Percentiles rank a stretch among this genome's conserved stretches.
phyloP scores from a whole-genome alignment of 1,140 invertebrate genomes.

The Platyura marginata region DNA sequence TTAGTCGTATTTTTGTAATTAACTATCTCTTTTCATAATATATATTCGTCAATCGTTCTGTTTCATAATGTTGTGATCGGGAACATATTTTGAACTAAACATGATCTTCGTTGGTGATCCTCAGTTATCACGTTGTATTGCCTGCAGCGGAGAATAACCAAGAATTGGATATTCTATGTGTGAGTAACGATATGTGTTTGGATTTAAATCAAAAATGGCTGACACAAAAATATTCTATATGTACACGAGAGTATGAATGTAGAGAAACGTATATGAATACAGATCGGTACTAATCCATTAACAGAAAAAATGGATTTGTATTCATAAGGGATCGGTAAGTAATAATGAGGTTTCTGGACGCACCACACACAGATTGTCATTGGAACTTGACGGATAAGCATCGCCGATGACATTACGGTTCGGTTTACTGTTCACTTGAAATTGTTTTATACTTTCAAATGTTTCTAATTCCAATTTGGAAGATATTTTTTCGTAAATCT shows the following conservation, averaged over 20 bases:
- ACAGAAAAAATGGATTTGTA: too few species aligned
- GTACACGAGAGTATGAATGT: neutral
- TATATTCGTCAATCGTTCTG: too few species aligned
- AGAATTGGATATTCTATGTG: neutral
- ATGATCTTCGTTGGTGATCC: neutral
- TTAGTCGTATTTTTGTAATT: neutral
- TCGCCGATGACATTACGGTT: neutral
- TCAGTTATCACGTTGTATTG: neutral
- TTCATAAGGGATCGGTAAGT: neutral
- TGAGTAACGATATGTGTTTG: too few species aligned
- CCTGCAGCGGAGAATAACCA: neutral
- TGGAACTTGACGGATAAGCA: conserved; percentile 1
- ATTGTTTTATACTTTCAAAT: too few species aligned
- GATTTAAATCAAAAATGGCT: neutral
- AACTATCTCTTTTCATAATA: neutral
- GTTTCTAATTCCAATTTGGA: too few species aligned
- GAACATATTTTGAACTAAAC: neutral
- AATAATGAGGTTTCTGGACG: neutral
- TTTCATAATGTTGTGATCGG: too few species aligned
- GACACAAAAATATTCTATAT: neutral
- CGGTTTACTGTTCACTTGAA: too few species aligned
- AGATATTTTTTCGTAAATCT: too few species aligned
- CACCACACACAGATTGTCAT: neutral
- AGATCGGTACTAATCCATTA: too few species aligned
- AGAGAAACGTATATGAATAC: too few species aligned